A percentile compares a stretch with the other conserved stretches of the same genome.
Conservation (phyloP, 2,113 vertebrate genomes). For the Garra rufa region DNA sequence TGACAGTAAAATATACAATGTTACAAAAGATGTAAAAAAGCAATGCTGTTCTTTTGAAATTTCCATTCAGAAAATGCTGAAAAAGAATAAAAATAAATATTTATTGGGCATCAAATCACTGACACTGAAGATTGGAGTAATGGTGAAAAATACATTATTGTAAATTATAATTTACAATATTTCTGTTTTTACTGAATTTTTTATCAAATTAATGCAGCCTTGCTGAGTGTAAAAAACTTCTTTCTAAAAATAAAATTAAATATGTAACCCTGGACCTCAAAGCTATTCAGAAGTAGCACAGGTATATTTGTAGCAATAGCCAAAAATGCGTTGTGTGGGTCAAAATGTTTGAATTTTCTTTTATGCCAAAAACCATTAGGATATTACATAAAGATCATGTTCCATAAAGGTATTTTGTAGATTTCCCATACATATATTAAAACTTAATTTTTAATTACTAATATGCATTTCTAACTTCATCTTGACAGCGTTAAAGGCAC, state of each 20-base stretch:
- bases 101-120: background rate
- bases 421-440: too few relatives aligned
- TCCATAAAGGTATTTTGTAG: too few relatives aligned
- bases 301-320: too few relatives aligned
- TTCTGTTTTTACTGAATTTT: background rate
- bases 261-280: too few relatives aligned
- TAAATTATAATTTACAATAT: background rate
- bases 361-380: too few relatives aligned
- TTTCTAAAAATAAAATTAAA: background rate
- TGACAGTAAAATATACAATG: background rate
- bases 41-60: background rate
- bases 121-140: background rate
- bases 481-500: too few relatives aligned
- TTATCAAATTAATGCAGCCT: background rate
- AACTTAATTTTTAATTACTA: too few relatives aligned
- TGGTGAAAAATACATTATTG: background rate
- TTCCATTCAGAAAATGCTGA: background rate
- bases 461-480: too few relatives aligned
- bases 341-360: too few relatives aligned
- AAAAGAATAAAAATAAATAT: background rate
- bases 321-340: too few relatives aligned
- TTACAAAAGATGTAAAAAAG: background rate
- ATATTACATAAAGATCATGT: too few relatives aligned
- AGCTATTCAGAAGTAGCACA: too few relatives aligned
- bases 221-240: background rate